These are phyloP conservation scores for Plutella xylostella DNA, from an alignment of 2,888 invertebrate genomes.

Conservation along the genomic window DNA sequence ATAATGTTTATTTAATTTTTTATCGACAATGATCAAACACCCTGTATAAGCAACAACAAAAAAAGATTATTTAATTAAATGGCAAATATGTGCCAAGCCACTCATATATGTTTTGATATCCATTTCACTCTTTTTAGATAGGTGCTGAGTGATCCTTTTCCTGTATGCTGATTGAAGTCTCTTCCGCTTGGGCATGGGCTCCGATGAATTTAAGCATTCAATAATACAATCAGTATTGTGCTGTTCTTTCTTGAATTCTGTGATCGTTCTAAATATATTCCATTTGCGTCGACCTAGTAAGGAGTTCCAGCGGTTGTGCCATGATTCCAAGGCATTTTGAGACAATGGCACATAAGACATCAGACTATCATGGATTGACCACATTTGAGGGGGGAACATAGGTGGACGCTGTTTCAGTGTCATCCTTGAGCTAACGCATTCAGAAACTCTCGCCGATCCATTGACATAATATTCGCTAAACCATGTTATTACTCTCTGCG, in stretches of 20 bases:
- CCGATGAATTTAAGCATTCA: not conserved
- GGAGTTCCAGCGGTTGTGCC: constrained; percentile 2
- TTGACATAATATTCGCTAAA: constrained; percentile 6
- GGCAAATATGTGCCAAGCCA: constrained; percentile 1
- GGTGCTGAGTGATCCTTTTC: not conserved
- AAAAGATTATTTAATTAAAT: not conserved
- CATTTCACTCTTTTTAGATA: not conserved
- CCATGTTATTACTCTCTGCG: not conserved
- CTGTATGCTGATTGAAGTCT: not conserved
- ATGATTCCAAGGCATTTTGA: constrained; percentile 3
- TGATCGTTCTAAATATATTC: constrained; percentile 1
- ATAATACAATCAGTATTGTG: constrained; percentile 1
- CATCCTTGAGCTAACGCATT: constrained; percentile 6
- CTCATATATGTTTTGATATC: not conserved
- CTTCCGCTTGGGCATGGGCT: not conserved
- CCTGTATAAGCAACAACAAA: not conserved
- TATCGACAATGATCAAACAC: too few species aligned
- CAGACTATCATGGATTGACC: constrained; percentile 1
- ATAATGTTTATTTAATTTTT: too few species aligned
- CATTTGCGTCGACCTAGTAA: constrained; percentile 1
- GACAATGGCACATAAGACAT: not conserved
- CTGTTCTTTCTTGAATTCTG: constrained; percentile 1
- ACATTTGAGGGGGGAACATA: constrained; percentile 1
- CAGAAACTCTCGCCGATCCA: not conserved
- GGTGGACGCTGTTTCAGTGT: constrained; percentile 6